Percentiles rank a stretch among this genome's conserved stretches.
Conservation (phyloP, 2,888 invertebrate genomes). For the Dione juno region DNA sequence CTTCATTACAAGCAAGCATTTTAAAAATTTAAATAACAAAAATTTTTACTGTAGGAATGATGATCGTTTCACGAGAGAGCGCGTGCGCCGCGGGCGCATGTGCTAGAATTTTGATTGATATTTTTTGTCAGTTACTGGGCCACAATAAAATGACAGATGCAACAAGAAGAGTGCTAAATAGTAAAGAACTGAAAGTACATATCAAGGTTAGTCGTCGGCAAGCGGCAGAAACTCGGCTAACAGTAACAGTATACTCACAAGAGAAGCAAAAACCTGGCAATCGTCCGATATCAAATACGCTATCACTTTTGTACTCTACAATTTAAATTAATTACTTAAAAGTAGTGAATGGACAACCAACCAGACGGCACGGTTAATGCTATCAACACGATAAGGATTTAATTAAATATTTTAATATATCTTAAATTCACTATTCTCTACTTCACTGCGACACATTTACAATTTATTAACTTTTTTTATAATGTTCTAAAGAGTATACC, state of each 20-base stretch:
- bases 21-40: slow-evolving; percentile 26
- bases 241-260: slow-evolving; percentile 77
- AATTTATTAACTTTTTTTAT: slow-evolving; percentile 24
- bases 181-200: slow-evolving; percentile 79
- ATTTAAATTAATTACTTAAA: slow-evolving; percentile 72
- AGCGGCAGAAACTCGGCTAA: slow-evolving; percentile 77
- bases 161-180: slow-evolving; percentile 82
- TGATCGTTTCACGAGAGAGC: slow-evolving; percentile 60
- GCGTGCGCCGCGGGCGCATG: slow-evolving; percentile 75
- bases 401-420: slow-evolving; percentile 58
- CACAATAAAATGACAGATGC: slow-evolving; percentile 81
- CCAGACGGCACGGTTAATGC: slow-evolving; percentile 59
- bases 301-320: slow-evolving; percentile 69
- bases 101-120: slow-evolving; percentile 84
- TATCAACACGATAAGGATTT: slow-evolving; percentile 64
- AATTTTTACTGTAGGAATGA: slow-evolving; percentile 48
- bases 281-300: slow-evolving; percentile 61
- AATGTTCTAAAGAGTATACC: slow-evolving; percentile 53
- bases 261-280: slow-evolving; percentile 71
- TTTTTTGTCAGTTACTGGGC: slow-evolving; percentile 81
- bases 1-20: neutral
- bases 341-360: slow-evolving; percentile 68
- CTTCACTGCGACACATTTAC: slow-evolving; percentile 50
- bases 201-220: slow-evolving; percentile 80
- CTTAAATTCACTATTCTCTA: slow-evolving; percentile 54